phyloP scores from a whole-genome alignment of 1,140 invertebrate species.

The Pseudomyrmex concolor region DNA sequence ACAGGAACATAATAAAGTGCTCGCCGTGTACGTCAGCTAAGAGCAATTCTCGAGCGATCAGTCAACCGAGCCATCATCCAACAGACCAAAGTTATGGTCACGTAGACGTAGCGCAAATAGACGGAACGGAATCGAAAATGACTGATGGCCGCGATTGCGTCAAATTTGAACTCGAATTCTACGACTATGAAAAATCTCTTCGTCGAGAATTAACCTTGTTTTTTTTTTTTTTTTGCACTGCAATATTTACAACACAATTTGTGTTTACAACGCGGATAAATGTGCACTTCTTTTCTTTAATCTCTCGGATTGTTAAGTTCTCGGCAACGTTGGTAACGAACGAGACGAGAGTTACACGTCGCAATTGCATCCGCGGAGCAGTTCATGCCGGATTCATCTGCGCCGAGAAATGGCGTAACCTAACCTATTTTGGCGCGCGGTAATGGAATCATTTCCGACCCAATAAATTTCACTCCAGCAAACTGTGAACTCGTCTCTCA shows the following conservation, averaged over 20 bases:
- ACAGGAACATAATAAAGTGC: conserved; percentile 36
- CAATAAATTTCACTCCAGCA: conserved; percentile 76
- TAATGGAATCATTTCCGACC: conserved; percentile 77
- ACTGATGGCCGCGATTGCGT: not conserved
- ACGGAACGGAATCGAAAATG: conserved; percentile 35
- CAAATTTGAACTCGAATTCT: conserved; percentile 34
- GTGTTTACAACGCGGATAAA: not conserved
- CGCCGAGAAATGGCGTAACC: conserved; percentile 56
- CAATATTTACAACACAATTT: too few relatives aligned
- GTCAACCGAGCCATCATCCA: conserved; percentile 29
- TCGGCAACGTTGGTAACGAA: conserved; percentile 12
- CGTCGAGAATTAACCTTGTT: too few relatives aligned
- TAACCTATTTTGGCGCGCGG: conserved; percentile 66
- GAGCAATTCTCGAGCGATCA: conserved; percentile 30
- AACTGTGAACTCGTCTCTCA: conserved; percentile 62
- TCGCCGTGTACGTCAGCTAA: conserved; percentile 9
- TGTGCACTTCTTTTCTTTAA: not conserved
- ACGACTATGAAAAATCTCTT: not conserved
- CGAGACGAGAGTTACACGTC: conserved; percentile 6
- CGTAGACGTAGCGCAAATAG: conserved; percentile 8
- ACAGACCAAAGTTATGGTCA: conserved; percentile 31
- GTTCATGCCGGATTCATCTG: conserved; percentile 51
- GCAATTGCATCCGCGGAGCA: conserved; percentile 46
- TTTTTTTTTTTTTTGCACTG: too few relatives aligned
- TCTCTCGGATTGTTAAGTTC: not conserved